Percentiles rank a stretch among this genome's conserved stretches.
These are phyloP conservation scores for Axinella damicornis DNA, from an alignment of 37 sponge, comb jelly and placozoan species.

Conservation along the genomic window DNA sequence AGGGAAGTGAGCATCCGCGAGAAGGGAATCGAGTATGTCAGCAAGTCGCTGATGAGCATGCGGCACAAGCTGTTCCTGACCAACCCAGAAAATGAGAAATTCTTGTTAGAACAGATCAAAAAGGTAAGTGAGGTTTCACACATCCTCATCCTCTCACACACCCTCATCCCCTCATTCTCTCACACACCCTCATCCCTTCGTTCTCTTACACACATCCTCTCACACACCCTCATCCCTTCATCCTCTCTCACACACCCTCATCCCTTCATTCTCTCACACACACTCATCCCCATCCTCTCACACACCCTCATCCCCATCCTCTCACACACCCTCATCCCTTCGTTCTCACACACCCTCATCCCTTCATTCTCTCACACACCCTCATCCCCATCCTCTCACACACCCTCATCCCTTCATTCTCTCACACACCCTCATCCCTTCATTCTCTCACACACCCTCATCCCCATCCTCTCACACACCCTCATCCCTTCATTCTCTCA, in stretches of 20 bases:
- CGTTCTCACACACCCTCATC: neutral
- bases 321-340: neutral
- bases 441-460: neutral
- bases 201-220: too few species aligned
- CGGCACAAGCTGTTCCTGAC: conserved; percentile 55
- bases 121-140: conserved; percentile 33
- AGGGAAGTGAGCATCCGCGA: conserved; percentile 12
- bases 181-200: too few species aligned
- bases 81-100: conserved; percentile 64
- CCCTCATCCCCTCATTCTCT: too few species aligned
- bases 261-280: too few species aligned
- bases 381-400: neutral
- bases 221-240: too few species aligned
- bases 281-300: too few species aligned
- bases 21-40: conserved; percentile 67
- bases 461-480: too few species aligned
- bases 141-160: neutral
- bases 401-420: neutral
- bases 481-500: neutral
- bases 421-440: neutral
- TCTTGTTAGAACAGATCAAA: conserved; percentile 41
- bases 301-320: neutral
- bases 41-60: conserved; percentile 46
- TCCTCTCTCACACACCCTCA: neutral
- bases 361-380: too few species aligned